Base-by-base conservation (phyloP, 2,797 vertebrate species). In the Cynopterus sphinx region DNA sequence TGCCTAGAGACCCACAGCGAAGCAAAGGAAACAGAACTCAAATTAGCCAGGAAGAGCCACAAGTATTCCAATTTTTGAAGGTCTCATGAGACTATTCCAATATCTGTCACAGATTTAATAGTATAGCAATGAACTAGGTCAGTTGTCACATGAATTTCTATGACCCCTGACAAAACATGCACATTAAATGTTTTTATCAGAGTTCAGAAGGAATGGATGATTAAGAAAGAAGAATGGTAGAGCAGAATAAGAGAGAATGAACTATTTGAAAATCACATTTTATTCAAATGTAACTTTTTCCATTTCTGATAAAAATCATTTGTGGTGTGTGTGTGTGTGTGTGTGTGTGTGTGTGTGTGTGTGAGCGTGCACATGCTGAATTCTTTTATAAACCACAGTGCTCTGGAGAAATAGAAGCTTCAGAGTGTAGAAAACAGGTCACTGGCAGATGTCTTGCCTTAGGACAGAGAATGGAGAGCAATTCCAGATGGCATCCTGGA, bases 371-470 rank as follows among this genome's bases (percentile, higher is more conserved):
- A 17, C 26, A 9, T 33, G 15, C n/a, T 53, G 70, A 86, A 79
- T 73, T 94, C 43, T 24, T 24, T 28, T 43, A 78, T 8, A 70
- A 86, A 51, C 31, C 33, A 31, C 49, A 86, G 36, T 53, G 9
- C 13, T 94, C 26, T 31, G 65, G 43, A 36, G 43, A 79, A 55
- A 53, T 4, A 41, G 22, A 28, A 84, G 73, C 51, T 96, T 71
- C n/a, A 57, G 78, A 94, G 82, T 74, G 77, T 63, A 96, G 31
- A 51, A 89, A 94, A 7, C 2, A 51, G 95, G 91, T 82, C 24
- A 49, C 11, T 87, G 13, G 77, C 70, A 96, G 89, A 53, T 85
- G 67, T 43, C n/a, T 95, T 87, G 88, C 95, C 92, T 93, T 41
- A 49, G 81, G 92, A 82, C 83, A 96, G 79, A 83, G 83, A 92